Base-by-base conservation (phyloP, 2,888 invertebrate species). In the Drosophila merina region DNA sequence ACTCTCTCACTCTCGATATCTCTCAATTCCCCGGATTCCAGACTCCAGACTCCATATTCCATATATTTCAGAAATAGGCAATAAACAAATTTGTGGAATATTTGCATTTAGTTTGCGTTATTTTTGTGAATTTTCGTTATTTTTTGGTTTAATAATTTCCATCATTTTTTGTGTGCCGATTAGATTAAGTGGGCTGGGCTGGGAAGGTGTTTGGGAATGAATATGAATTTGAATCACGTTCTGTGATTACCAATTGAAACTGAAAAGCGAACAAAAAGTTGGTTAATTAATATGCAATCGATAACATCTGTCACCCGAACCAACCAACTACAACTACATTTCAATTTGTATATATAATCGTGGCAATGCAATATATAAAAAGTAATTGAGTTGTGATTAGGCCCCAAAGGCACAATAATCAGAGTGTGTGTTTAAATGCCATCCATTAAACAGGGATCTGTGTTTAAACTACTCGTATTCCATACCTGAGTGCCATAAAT, bases 271-370 rank as follows among this genome's bases (percentile, higher is more conserved):
- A 71, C 70, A 75, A 64, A 64, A 78, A 78, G 86, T 75, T 78
- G 79, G 83, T 71, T 81, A 82, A 85, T 87, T 81, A 81, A 87
- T 75, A 70, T 68, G 67, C 68, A 80, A 85, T 82, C 88, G 52
- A 79, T 85, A 79, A 50, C 55, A 31, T 14, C 57, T 42, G 49
- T 44, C 26, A 50, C 20, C 36, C 25, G 47, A 42, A n/a, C 49
- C 74, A 55, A 45, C 14, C 57, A 9, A 28, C 47, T n/a, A 14
- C 14, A n/a, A 68, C 70, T 50, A 44, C 42, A 50, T 50, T 14
- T 45, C 51, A 42, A 50, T 50, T 14, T 38, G 36, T 6, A 28
- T 36, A 36, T 12, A 36, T n/a, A 42, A 14, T 8, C 12, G 7
- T n/a, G 7, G 7, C 40, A 12, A 8, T 8, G 7, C 40, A 12